A percentile compares a stretch with the other conserved stretches of the same genome.
Evolutionary conservation across 2,888 invertebrate genomes (phyloP).

Genomic region (Thysanoteuthis rhombus): DNA sequence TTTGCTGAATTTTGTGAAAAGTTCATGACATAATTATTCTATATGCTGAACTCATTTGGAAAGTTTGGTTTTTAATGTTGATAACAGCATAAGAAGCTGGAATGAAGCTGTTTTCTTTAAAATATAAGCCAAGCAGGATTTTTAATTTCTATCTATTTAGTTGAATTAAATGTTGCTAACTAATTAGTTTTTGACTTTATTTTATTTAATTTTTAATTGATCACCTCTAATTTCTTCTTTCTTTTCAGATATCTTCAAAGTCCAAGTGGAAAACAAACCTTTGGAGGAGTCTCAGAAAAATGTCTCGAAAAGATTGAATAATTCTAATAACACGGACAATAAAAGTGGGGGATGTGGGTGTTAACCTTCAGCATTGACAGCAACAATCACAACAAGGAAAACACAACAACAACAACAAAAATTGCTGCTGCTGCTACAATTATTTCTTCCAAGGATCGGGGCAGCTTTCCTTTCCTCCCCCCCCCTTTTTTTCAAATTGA

Average conservation of each 20-base stretch:
- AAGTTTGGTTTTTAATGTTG: no score
- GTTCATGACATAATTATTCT: no score
- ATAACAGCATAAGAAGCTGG: no score
- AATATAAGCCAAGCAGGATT: no score
- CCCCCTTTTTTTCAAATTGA: not conserved
- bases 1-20: no score
- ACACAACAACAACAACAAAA: not conserved
- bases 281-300: not conserved
- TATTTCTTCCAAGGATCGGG: not conserved
- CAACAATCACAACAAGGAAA: not conserved
- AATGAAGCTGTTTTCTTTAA: no score
- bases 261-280: constrained; percentile 50
- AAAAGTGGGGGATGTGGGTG: not conserved
- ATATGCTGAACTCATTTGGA: no score
- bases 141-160: no score
- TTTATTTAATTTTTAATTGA: no score
- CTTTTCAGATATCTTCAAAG: constrained; percentile 56
- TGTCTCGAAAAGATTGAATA: not conserved
- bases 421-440: not conserved
- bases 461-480: not conserved
- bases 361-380: not conserved
- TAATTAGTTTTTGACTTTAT: no score
- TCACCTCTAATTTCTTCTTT: not conserved
- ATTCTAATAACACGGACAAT: not conserved
- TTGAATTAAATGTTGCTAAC: no score